These are phyloP conservation scores for Pocillopora damicornis DNA, from an alignment of 64 coral and sea anemone genomes.

Conservation along the genomic window DNA sequence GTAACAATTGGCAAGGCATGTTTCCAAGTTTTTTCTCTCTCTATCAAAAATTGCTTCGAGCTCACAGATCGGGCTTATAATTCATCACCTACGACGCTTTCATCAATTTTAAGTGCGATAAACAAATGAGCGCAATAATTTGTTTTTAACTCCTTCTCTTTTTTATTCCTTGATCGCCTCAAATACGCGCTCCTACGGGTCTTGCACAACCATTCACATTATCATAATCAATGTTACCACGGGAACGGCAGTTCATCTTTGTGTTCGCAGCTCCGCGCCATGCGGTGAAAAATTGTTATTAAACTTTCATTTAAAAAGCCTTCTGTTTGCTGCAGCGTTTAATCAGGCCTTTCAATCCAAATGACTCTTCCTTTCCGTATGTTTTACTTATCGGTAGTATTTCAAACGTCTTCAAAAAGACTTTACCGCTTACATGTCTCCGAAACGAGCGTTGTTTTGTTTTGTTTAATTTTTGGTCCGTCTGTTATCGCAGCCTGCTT, in stretches of 20 bases:
- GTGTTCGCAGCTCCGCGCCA: slow-evolving; percentile 10
- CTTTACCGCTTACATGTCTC: slow-evolving; percentile 23
- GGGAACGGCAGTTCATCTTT: slow-evolving; percentile 30
- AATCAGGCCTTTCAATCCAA: background rate
- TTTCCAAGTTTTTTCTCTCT: background rate
- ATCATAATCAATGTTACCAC: slow-evolving; percentile 6
- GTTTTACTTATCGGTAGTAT: slow-evolving; percentile 20
- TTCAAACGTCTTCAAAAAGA: background rate
- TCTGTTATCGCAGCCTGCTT: slow-evolving; percentile 36
- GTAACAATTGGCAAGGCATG: slow-evolving; percentile 11
- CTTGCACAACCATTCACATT: background rate
- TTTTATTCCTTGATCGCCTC: background rate
- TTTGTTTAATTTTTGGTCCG: slow-evolving; percentile 11
- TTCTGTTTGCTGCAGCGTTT: background rate
- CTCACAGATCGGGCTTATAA: background rate
- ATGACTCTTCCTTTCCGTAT: slow-evolving; percentile 5
- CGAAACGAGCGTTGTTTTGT: slow-evolving; percentile 10
- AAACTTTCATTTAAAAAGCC: slow-evolving; percentile 27
- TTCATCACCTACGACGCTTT: background rate
- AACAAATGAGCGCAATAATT: slow-evolving; percentile 10
- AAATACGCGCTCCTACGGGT: background rate
- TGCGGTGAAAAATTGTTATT: slow-evolving; percentile 35
- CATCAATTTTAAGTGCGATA: background rate
- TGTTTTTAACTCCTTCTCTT: slow-evolving; percentile 15
- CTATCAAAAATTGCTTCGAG: background rate